These are phyloP conservation scores for Drosophila nebulosa DNA, from an alignment of 1,140 invertebrate genomes.

Conservation along the genomic window DNA sequence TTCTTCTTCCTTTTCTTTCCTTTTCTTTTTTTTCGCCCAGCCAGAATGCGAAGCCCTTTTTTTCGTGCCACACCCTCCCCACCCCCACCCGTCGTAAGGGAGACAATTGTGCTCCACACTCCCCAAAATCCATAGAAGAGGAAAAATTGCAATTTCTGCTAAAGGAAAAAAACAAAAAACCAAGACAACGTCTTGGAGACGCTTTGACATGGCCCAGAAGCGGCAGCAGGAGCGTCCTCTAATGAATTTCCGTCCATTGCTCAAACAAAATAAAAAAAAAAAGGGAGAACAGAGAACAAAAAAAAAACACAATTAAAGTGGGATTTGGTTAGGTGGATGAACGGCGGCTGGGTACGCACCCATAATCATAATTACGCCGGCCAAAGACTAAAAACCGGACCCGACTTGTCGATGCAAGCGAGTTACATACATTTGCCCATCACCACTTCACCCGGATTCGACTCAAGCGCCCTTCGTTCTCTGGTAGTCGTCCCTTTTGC, in stretches of 20 bases:
- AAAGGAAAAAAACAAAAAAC: conserved; percentile 44
- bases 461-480: conserved; percentile 14
- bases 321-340: conserved; percentile 21
- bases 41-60: conserved; percentile 69
- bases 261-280: conserved; percentile 7
- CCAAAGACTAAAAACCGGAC: conserved; percentile 37
- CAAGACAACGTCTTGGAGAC: conserved; percentile 72
- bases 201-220: conserved; percentile 61
- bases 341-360: conserved; percentile 42
- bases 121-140: conserved; percentile 21
- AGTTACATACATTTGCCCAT: background rate
- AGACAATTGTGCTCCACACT: conserved; percentile 52
- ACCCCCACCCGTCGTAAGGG: conserved; percentile 14
- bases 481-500: conserved; percentile 43
- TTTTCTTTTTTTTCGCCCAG: conserved; percentile 34
- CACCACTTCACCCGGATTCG: background rate
- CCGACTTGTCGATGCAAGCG: conserved; percentile 51
- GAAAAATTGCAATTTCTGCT: conserved; percentile 75
- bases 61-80: conserved; percentile 16
- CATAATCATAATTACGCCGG: conserved; percentile 70
- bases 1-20: conserved; percentile 2
- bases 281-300: conserved; percentile 10
- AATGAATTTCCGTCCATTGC: conserved; percentile 77
- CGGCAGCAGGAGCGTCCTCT: conserved; percentile 48
- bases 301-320: conserved; percentile 69